These are phyloP conservation scores for Tetragonula carbonaria DNA, from an alignment of 2,888 invertebrate species.

Conservation along the genomic window DNA sequence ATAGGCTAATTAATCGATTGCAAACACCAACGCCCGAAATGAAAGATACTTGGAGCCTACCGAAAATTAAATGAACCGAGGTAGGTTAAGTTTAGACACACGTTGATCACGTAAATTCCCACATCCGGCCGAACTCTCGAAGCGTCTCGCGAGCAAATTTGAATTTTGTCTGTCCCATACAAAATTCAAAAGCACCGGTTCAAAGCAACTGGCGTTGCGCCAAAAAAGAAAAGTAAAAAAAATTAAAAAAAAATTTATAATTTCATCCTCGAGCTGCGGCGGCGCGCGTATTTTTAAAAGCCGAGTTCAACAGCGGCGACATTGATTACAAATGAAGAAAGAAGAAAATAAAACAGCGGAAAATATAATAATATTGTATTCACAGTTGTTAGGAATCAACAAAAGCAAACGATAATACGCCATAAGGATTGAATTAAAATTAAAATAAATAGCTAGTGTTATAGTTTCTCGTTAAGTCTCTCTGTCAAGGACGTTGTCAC, in stretches of 20 bases:
- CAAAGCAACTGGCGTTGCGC: neutral
- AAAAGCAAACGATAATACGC: too few relatives aligned
- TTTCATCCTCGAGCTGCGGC: neutral
- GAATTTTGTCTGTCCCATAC: neutral
- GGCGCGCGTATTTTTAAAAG: too few relatives aligned
- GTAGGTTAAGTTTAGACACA: neutral
- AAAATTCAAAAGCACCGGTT: slow-evolving; percentile 3
- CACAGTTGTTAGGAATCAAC: too few relatives aligned
- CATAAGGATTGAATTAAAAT: too few relatives aligned
- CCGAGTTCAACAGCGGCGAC: too few relatives aligned
- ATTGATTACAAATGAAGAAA: too few relatives aligned
- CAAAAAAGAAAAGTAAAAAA: neutral
- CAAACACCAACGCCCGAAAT: neutral
- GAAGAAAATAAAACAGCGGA: too few relatives aligned
- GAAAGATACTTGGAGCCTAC: neutral
- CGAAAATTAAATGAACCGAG: neutral
- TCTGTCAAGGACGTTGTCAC: too few relatives aligned
- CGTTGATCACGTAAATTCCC: neutral
- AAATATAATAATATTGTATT: too few relatives aligned
- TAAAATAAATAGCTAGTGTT: too few relatives aligned
- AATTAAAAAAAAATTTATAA: slow-evolving; percentile 12
- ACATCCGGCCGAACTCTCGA: slow-evolving; percentile 12
- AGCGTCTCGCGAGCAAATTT: too few relatives aligned
- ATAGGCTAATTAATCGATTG: neutral
- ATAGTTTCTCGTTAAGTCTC: too few relatives aligned